Evolutionary conservation across 1,140 invertebrate genomes (phyloP).

Genomic region (Trinorchestia longiramus): DNA sequence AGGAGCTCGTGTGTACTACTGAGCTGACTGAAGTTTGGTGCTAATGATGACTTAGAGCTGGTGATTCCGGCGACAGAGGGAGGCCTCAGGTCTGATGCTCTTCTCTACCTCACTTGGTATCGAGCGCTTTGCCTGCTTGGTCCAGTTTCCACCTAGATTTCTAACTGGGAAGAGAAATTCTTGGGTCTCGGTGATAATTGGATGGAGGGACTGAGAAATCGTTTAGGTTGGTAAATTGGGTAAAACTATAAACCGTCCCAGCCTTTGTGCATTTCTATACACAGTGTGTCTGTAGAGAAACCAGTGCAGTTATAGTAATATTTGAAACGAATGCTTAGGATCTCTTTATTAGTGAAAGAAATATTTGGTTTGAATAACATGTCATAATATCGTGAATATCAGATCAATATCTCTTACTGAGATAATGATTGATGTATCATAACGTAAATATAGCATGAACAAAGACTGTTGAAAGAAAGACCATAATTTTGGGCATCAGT

Average conservation of each 20-base stretch:
- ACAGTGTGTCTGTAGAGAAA: too few species aligned
- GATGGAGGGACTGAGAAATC: background rate
- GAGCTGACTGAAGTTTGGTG: conserved; percentile 15
- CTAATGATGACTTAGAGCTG: conserved; percentile 33
- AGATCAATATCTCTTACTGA: too few species aligned
- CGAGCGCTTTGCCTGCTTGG: background rate
- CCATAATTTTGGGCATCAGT: background rate
- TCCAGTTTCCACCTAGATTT: background rate
- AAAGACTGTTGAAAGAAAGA: background rate
- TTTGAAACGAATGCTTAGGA: too few species aligned
- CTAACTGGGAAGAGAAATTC: background rate
- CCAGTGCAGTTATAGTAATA: too few species aligned
- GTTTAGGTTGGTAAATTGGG: background rate
- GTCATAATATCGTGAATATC: too few species aligned
- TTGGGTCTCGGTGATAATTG: background rate
- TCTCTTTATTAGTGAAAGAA: too few species aligned
- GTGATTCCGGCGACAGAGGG: background rate
- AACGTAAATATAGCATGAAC: background rate
- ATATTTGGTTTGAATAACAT: too few species aligned
- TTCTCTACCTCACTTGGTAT: background rate
- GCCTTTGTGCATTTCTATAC: too few species aligned
- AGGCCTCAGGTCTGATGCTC: background rate
- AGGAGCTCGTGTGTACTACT: background rate
- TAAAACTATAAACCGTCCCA: too few species aligned
- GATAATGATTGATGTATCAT: too few species aligned